Base-by-base conservation (phyloP, 2,797 vertebrate genomes). In the Notoglanidium macrostoma region DNA sequence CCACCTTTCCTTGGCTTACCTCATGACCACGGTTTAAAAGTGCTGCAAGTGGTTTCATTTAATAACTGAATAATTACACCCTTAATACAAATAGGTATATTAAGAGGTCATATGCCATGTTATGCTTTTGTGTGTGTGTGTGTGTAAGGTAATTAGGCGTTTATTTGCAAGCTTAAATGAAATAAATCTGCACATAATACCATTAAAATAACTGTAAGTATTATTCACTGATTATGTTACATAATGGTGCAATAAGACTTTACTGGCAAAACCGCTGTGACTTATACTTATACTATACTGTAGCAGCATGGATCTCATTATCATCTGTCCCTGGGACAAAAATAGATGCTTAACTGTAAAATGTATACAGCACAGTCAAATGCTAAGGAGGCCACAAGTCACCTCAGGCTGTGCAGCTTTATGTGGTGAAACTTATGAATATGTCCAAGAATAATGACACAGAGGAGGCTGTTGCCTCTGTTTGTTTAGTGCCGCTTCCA, bases 231-330 rank as follows among this genome's bases (percentile, higher is more conserved):
- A 51, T 4, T 74, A 76, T 67, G 81, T 76, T 67, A 74, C 61
- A 77, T 55, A 67, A 67, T 14, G 10, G 12, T 44, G 21, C n/a
- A n/a, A 79, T 80, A 83, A 65, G 17, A 84, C 51, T 19, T 29
- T 77, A 79, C 46, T 29, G 63, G 51, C 54, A 59, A 79, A 59
- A 59, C 54, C n/a, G 17, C 32, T 14, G 3, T 59, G 51, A 59
- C 35, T 46, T 70, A 40, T 40, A 40, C 40, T 40, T 40, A 40
- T 40, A 40, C 86, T 79, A 67, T 78, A 49, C 65, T 21, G 54
- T 85, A 79, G 49, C 73, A 46, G 82, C 78, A 26, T 59, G 63
- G 83, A 80, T 84, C 74, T 84, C 73, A 72, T 87, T 87, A 84
- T 85, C 21, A 57, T 49, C 51, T 68, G 35, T 61, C 21, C 2